Conservation (phyloP, 2,113 vertebrate species). For the Pomatostomus ruficeps region DNA sequence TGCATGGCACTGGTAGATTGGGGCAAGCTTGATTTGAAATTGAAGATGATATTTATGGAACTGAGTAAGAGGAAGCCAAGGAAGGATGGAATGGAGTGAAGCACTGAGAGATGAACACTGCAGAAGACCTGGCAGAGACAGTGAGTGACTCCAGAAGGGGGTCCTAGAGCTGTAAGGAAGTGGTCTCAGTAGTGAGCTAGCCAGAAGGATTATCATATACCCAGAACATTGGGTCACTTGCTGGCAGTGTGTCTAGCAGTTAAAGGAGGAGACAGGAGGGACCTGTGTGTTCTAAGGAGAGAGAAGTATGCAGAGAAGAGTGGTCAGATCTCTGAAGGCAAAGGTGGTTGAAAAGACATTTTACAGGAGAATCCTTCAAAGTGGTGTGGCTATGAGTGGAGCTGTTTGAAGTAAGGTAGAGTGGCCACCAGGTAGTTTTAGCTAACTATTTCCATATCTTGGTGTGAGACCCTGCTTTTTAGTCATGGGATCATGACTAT, state of each 20-base stretch:
- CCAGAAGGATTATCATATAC: background rate
- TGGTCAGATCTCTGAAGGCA: background rate
- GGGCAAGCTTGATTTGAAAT: background rate
- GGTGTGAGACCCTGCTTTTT: background rate
- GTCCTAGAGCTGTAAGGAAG: background rate
- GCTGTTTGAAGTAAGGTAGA: background rate
- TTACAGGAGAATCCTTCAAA: background rate
- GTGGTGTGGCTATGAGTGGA: background rate
- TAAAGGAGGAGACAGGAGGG: background rate
- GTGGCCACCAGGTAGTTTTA: background rate
- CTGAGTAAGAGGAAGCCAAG: background rate
- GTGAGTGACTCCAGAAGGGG: background rate
- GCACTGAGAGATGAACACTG: background rate
- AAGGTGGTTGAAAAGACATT: background rate
- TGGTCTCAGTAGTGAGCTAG: background rate
- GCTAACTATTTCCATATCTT: background rate
- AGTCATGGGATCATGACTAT: background rate
- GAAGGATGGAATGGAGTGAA: background rate
- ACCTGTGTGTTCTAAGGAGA: background rate
- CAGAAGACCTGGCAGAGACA: background rate
- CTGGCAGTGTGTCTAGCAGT: background rate
- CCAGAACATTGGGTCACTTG: background rate
- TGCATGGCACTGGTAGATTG: accelerated
- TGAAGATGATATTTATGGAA: background rate
- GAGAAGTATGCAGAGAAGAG: background rate